Evolutionary conservation across 2,888 invertebrate genomes (phyloP), one percentile per base, ranked within the genome.

Genomic region (Spisula solida): DNA sequence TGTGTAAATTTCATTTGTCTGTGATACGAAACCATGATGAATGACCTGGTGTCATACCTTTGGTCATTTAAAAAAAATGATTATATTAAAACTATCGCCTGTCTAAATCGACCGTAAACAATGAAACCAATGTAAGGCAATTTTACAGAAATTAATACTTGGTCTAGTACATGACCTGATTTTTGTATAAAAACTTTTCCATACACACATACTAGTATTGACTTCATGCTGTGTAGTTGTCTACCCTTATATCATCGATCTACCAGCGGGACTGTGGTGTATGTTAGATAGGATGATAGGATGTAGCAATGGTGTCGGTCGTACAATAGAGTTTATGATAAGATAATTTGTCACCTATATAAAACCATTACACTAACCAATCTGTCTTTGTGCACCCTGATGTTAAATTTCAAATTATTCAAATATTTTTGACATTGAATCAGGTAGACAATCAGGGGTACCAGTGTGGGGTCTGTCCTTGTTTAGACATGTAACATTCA

Each of bases 281-380:
- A 60, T n/a, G 20, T 8, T 6, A 31, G 29, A 31, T 31, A 70
- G 6, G 2, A 31, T 31, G 29, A 31, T 31, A 70, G 6, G 2
- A 31, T 31, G 70, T 8, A 31, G 14, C 31, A 70, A 70, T 60
- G 31, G 16, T 70, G 31, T 70, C 31, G 70, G 6, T 29, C 1
- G 29, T 10, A 70, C 6, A 31, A 10, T 70, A 1, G 1, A 16
- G 14, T 4, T 70, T 70, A 8, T 31, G 70, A 70, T 31, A 31
- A 70, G 70, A 70, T 70, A 70, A 70, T 31, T 70, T 70, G 66
- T 66, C 66, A 25, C n/a, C 66, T 66, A 29, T 25, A 66, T 29
- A 66, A 25, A 29, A 25, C 29, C 25, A 25, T 66, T 6, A 66
- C 66, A 12, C 6, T 66, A 29, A 66, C 18, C 4, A 29, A 66